Percentiles rank a stretch among this genome's conserved stretches.
These are phyloP conservation scores for Antheraea pernyi DNA, from an alignment of 1,140 invertebrate species.

Conservation along the genomic window DNA sequence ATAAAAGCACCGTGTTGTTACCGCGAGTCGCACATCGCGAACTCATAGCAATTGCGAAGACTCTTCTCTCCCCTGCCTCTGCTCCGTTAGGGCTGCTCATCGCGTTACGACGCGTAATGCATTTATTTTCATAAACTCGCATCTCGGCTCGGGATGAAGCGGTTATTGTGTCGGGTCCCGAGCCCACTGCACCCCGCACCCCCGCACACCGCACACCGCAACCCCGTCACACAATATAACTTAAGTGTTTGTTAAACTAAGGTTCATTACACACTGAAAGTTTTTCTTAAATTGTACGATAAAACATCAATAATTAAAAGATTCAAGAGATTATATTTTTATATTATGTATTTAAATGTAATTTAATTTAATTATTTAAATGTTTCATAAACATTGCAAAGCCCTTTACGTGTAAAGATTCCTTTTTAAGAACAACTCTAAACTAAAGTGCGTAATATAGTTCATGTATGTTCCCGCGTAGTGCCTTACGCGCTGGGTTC, in stretches of 20 bases:
- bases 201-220: neutral
- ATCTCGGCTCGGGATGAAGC: neutral
- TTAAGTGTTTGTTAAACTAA: neutral
- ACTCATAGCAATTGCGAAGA: neutral
- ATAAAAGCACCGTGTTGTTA: neutral
- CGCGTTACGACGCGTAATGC: neutral
- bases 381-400: no score
- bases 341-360: no score
- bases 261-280: neutral
- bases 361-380: no score
- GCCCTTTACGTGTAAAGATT: no score
- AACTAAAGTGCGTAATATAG: no score
- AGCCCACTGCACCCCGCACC: neutral
- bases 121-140: slow-evolving; percentile 1
- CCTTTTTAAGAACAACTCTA: no score
- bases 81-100: neutral
- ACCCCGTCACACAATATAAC: neutral
- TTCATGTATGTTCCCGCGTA: no score
- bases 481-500: no score
- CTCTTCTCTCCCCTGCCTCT: no score
- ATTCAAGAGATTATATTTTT: no score
- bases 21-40: neutral
- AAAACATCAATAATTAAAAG: no score
- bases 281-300: no score
- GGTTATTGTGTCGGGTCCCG: neutral